Evolutionary conservation across 2,888 invertebrate genomes (phyloP).

Genomic region (Drosophila mercatorum): DNA sequence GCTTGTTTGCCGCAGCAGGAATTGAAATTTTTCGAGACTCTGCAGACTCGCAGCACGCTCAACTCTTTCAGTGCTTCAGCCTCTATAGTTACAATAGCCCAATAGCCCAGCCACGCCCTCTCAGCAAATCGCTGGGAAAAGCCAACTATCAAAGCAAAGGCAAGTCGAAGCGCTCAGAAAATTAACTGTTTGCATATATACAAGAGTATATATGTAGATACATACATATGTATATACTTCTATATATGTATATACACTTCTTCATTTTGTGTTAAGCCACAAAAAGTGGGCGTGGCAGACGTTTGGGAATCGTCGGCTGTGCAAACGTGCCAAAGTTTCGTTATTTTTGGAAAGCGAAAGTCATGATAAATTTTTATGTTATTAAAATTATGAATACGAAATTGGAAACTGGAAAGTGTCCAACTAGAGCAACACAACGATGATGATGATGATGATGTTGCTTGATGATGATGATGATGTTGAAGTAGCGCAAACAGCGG

Average conservation of each 20-base stretch:
- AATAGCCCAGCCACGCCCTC: conserved; percentile 6
- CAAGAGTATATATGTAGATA: background rate
- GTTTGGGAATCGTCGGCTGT: conserved; percentile 34
- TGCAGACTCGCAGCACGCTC: background rate
- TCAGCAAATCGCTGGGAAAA: conserved; percentile 7
- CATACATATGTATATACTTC: background rate
- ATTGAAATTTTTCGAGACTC: conserved; percentile 37
- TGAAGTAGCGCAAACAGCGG: background rate
- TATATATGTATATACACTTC: background rate
- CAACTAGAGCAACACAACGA: conserved; percentile 5
- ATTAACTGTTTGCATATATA: conserved; percentile 21
- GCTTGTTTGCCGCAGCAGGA: conserved; percentile 22
- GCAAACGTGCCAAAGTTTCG: conserved; percentile 42
- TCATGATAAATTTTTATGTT: conserved; percentile 44
- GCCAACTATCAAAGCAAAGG: conserved; percentile 10
- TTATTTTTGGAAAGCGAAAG: conserved; percentile 39
- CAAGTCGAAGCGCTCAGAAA: background rate
- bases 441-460: background rate
- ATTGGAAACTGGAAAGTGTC: conserved; percentile 21
- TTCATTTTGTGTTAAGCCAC: conserved; percentile 10
- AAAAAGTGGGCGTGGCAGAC: conserved; percentile 22
- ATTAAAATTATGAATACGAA: conserved; percentile 50
- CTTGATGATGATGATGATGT: background rate
- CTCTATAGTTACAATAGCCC: conserved; percentile 21
- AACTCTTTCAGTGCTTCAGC: background rate